These are phyloP conservation scores for Morpho helenor DNA, from an alignment of 2,888 invertebrate species.

Conservation along the genomic window DNA sequence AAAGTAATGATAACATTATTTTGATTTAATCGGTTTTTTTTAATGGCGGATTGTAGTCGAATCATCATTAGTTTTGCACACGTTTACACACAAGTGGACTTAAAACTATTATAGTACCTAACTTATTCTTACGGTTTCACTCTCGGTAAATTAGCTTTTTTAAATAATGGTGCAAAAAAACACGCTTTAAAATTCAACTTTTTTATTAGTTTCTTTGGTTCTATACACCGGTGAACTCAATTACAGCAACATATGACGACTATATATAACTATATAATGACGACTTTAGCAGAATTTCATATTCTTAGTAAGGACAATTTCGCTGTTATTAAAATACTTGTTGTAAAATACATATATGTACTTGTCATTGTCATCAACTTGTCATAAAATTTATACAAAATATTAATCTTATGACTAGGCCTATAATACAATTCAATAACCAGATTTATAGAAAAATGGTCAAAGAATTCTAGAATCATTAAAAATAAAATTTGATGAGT, in stretches of 20 bases:
- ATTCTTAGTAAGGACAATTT: background rate
- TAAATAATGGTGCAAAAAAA: too few relatives aligned
- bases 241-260: background rate
- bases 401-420: conserved; percentile 10
- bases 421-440: background rate
- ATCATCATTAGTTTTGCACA: too few relatives aligned
- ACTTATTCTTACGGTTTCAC: too few relatives aligned
- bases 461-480: background rate
- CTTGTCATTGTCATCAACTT: background rate
- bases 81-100: too few relatives aligned
- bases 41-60: too few relatives aligned
- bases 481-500: background rate
- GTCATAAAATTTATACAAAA: background rate
- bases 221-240: conserved; percentile 33
- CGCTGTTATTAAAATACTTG: conserved; percentile 2
- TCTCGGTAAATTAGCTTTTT: too few relatives aligned
- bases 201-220: conserved; percentile 47
- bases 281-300: background rate
- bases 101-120: too few relatives aligned
- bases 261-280: too few relatives aligned
- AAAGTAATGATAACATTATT: too few relatives aligned
- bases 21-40: too few relatives aligned
- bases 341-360: background rate
- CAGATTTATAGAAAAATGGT: background rate
- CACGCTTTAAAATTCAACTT: conserved; percentile 21